A percentile compares a stretch with the other conserved stretches of the same genome.
Conservation (phyloP, 2,797 vertebrate genomes). For the Monodelphis domestica region DNA sequence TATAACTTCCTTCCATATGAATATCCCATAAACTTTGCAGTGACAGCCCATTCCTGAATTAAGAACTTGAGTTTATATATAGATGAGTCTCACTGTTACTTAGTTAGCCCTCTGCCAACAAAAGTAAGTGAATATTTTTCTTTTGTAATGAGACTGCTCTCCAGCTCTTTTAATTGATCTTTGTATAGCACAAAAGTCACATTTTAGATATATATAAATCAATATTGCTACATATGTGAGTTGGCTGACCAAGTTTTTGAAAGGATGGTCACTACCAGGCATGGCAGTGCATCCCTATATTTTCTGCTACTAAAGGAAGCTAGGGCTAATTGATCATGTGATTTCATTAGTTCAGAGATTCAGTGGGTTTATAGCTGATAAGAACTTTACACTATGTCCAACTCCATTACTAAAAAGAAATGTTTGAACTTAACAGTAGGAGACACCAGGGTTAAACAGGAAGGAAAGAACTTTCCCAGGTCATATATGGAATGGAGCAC, state of each 20-base stretch:
- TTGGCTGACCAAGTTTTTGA: neutral
- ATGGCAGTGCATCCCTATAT: neutral
- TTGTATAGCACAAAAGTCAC: neutral
- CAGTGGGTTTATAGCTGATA: neutral
- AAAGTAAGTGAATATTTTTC: neutral
- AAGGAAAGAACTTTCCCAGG: too few species aligned
- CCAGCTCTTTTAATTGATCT: neutral
- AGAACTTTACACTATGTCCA: neutral
- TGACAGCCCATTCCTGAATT: neutral
- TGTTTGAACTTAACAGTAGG: accelerated
- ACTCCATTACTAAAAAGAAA: neutral
- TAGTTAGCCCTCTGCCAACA: neutral
- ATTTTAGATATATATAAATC: neutral
- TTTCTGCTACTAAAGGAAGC: neutral
- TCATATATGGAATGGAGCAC: neutral
- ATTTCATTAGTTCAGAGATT: neutral
- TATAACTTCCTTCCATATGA: neutral
- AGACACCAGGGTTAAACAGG: neutral
- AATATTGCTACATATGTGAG: neutral
- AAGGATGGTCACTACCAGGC: neutral
- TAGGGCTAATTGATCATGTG: neutral
- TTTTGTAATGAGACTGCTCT: neutral
- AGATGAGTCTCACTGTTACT: neutral
- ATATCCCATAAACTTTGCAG: neutral
- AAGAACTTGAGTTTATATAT: neutral